phyloP scores from a whole-genome alignment of 2,888 invertebrate species.

The Lepidonotus clava region DNA sequence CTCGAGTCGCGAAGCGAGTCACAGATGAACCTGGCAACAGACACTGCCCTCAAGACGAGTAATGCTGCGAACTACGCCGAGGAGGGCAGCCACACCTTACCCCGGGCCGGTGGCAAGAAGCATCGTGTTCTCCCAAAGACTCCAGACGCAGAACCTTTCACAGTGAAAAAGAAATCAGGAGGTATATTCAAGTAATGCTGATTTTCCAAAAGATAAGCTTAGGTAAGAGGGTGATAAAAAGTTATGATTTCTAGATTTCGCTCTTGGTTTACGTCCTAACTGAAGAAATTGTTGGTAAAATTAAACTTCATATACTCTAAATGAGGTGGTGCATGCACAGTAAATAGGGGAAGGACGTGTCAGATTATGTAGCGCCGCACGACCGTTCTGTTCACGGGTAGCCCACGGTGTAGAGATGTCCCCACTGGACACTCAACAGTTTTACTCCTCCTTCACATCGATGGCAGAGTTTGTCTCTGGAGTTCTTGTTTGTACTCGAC shows the following conservation, averaged over 20 bases:
- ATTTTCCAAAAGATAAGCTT: too few relatives aligned
- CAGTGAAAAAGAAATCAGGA: slow-evolving; percentile 51
- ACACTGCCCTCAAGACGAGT: slow-evolving; percentile 52
- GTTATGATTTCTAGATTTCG: too few relatives aligned
- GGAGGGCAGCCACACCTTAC: slow-evolving; percentile 62
- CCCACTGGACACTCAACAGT: neutral
- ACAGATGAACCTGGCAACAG: slow-evolving; percentile 43
- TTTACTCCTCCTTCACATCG: neutral
- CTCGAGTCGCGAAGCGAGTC: slow-evolving; percentile 51
- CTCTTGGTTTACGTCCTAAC: too few relatives aligned
- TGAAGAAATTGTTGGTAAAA: too few relatives aligned
- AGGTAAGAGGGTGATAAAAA: too few relatives aligned
- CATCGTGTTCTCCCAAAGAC: slow-evolving; percentile 41
- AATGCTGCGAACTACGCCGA: slow-evolving; percentile 37
- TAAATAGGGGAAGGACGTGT: too few relatives aligned
- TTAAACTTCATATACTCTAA: too few relatives aligned
- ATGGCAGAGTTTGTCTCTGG: too few relatives aligned
- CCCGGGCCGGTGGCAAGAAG: slow-evolving; percentile 61
- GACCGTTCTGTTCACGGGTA: too few relatives aligned
- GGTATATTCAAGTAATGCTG: slow-evolving; percentile 52
- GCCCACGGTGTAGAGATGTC: slow-evolving; percentile 1
- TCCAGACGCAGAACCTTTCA: slow-evolving; percentile 51
- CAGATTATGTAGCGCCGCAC: too few relatives aligned
- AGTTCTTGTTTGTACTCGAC: too few relatives aligned
- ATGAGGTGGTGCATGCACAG: too few relatives aligned